Conservation (phyloP, 2,113 vertebrate genomes). For the Maccullochella peelii region DNA sequence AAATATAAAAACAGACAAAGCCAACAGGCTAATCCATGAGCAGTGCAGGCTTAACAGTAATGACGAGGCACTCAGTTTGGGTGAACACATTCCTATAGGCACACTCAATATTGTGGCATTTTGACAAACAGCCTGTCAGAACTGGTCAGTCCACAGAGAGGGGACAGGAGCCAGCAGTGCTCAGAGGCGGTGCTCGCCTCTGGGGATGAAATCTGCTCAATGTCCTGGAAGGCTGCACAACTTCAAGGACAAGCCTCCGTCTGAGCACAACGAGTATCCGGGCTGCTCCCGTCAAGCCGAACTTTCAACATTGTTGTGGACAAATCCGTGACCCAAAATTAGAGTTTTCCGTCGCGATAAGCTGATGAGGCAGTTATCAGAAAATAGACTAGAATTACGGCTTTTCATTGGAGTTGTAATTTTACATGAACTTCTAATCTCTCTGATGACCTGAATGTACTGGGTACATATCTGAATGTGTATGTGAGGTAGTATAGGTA, state of each 20-base stretch:
- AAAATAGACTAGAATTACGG: conserved; percentile 61
- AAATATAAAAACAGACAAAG: neutral
- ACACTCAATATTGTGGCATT: conserved; percentile 76
- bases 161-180: conserved; percentile 55
- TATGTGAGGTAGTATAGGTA: neutral
- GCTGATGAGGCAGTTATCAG: conserved; percentile 71
- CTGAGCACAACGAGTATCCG: conserved; percentile 41
- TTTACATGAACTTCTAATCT: conserved; percentile 60
- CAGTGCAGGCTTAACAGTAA: conserved; percentile 41
- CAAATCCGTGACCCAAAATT: conserved; percentile 55
- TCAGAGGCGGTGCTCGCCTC: conserved; percentile 55
- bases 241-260: conserved; percentile 68
- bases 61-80: conserved; percentile 56
- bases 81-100: conserved; percentile 63
- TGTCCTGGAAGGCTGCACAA: conserved; percentile 70
- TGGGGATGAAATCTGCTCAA: conserved; percentile 65
- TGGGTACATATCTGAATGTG: neutral
- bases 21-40: conserved; percentile 50
- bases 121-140: conserved; percentile 80
- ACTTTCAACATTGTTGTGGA: conserved; percentile 42
- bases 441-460: conserved; percentile 6
- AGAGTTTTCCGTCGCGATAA: conserved; percentile 53
- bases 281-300: conserved; percentile 33
- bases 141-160: conserved; percentile 57
- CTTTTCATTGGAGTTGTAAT: conserved; percentile 48